Evolutionary conservation across 2,888 invertebrate species (phyloP).

Genomic region (Athripsodes cinereus): DNA sequence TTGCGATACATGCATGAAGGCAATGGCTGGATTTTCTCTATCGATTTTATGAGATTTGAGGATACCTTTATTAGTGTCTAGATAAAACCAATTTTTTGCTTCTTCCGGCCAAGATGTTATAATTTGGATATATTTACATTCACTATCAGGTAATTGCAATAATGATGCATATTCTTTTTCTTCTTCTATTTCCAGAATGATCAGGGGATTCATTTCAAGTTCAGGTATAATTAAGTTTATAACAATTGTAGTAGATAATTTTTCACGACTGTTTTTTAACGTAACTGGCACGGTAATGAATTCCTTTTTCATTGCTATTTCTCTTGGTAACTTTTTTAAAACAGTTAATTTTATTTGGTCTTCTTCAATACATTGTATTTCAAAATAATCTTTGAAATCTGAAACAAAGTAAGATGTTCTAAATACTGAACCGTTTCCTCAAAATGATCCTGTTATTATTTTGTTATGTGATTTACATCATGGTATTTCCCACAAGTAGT

Average conservation of each 20-base stretch:
- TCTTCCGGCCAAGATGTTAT: conserved; percentile 39
- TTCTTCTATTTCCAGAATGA: conserved; percentile 41
- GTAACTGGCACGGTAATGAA: neutral
- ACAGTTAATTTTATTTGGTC: neutral
- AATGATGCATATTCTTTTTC: conserved; percentile 34
- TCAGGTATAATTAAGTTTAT: conserved; percentile 22
- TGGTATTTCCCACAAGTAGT: too few species aligned
- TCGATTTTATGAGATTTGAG: conserved; percentile 37
- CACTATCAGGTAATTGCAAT: conserved; percentile 37
- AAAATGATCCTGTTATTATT: too few species aligned
- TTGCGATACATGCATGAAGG: conserved; percentile 46
- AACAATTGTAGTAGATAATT: neutral
- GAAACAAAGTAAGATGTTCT: neutral
- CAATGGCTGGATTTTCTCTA: conserved; percentile 43
- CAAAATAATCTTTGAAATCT: neutral
- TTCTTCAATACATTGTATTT: neutral
- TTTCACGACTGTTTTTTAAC: neutral
- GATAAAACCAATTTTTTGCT: conserved; percentile 40
- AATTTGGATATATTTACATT: conserved; percentile 16
- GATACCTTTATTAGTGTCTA: conserved; percentile 34
- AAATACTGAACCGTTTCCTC: too few species aligned
- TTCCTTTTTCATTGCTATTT: neutral
- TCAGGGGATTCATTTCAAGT: conserved; percentile 34
- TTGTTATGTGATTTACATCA: too few species aligned
- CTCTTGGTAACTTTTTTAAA: neutral